Percentiles rank a stretch among this genome's conserved stretches.
These are phyloP conservation scores for Asteroscopus sphinx DNA, from an alignment of 2,888 invertebrate species.

Conservation along the genomic window DNA sequence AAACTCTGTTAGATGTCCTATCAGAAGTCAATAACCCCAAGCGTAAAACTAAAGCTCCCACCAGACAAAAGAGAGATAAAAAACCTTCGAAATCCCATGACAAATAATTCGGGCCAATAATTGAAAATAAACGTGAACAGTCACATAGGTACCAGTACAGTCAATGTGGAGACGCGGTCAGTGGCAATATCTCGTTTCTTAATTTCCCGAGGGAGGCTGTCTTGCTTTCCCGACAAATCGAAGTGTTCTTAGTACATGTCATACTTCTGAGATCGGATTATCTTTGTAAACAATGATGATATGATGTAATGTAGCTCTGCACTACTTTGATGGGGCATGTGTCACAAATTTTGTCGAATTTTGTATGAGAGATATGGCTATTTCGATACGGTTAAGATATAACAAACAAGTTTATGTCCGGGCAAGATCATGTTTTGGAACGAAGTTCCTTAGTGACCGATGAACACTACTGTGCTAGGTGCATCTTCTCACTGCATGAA, in stretches of 20 bases:
- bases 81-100: constrained; percentile 41
- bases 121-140: constrained; percentile 59
- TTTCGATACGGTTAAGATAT: too few relatives aligned
- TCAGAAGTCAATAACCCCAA: background rate
- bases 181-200: constrained; percentile 77
- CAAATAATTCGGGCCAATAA: constrained; percentile 58
- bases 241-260: constrained; percentile 79
- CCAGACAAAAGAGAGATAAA: constrained; percentile 22
- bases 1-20: too few relatives aligned
- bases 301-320: constrained; percentile 3
- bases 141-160: constrained; percentile 54
- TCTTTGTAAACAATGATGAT: constrained; percentile 74
- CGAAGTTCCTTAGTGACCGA: too few relatives aligned
- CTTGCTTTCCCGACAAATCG: constrained; percentile 82
- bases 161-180: constrained; percentile 77
- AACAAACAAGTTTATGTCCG: too few relatives aligned
- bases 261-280: constrained; percentile 71
- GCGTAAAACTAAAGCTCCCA: background rate
- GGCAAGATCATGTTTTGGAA: too few relatives aligned
- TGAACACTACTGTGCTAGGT: too few relatives aligned
- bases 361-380: too few relatives aligned
- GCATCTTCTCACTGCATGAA: too few relatives aligned
- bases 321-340: background rate
- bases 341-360: too few relatives aligned
- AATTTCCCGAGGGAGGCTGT: constrained; percentile 85